Percentiles rank a stretch among this genome's conserved stretches.
Conservation (phyloP, 53 echinoderm and acorn worm genomes). For the Crossaster papposus region DNA sequence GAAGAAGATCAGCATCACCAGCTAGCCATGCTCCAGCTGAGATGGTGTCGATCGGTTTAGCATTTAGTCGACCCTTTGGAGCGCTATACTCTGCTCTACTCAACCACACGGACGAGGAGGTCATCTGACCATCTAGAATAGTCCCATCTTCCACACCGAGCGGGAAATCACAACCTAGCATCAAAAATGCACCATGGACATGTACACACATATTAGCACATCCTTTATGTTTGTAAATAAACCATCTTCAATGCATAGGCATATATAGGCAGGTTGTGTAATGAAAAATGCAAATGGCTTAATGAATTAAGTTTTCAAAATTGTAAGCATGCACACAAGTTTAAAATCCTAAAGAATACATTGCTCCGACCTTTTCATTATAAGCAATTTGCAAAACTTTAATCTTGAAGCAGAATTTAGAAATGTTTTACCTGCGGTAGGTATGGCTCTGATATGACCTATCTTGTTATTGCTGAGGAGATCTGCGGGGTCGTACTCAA, state of each 20-base stretch:
- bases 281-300: no score
- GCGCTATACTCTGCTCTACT: constrained; percentile 30
- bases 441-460: constrained; percentile 55
- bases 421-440: constrained; percentile 51
- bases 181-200: no score
- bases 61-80: constrained; percentile 47
- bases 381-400: no score
- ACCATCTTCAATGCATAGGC: no score
- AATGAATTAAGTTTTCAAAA: no score
- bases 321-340: no score
- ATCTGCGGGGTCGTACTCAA: constrained; percentile 65
- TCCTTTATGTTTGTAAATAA: no score
- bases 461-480: constrained; percentile 45
- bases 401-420: neutral
- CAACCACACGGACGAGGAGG: constrained; percentile 22
- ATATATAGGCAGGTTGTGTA: no score
- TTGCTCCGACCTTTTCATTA: no score
- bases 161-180: constrained; percentile 58
- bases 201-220: no score
- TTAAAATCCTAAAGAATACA: no score
- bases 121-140: constrained; percentile 45
- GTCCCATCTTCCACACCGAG: constrained; percentile 69
- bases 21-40: constrained; percentile 65
- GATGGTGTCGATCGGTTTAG: neutral
- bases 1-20: neutral